Evolutionary conservation across 2,888 invertebrate species (phyloP), one percentile per base, ranked within the genome.

Genomic region (Pedicia rivosa): DNA sequence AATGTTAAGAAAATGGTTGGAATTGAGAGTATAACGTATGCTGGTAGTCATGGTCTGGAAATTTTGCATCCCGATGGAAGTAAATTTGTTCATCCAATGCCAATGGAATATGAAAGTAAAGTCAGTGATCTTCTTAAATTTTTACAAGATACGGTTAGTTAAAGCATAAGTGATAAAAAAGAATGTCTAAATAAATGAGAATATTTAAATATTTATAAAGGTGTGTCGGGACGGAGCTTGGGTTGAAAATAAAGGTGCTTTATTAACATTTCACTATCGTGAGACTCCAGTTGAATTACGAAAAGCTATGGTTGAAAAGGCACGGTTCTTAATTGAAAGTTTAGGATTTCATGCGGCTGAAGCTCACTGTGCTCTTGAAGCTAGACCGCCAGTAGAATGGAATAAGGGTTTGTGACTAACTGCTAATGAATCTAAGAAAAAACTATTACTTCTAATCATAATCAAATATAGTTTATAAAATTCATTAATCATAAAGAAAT

Each of bases 1-100:
- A 87, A 87, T 54, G 86, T 88, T 1, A 86, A 82, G 53, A 70
- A 79, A 47, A 88, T 87, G 87, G 88, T 88, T 33, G 87, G 86
- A 12, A 87, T 88, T 42, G 84, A 86, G 47, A 83, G 84, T 41
- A 83, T 88, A 40, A 88, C 88, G 0, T 88, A 88, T 53, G 88
- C 88, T 1, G 88, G 88, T 22, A 87, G 81, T 59, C 87, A 88
- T 52, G 88, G 87, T 1, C 56, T 88, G 41, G 87, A 88, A 63
- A 87, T 88, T 50, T 58, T 87, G 9, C 88, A 88, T 57, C 86
- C 88, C 0, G 88, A 88, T 51, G 87, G 87, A 38, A 86, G 82
- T 51, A 84, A 80, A 60, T 88, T 88, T 53, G 82, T 86, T 1
- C 87, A 87, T 58, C 87, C 88, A 1, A 86, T 88, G 83, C 88